Evolutionary conservation across 2,888 invertebrate genomes (phyloP), one percentile per base, ranked within the genome.

Genomic region (Anagyrus pseudococci): DNA sequence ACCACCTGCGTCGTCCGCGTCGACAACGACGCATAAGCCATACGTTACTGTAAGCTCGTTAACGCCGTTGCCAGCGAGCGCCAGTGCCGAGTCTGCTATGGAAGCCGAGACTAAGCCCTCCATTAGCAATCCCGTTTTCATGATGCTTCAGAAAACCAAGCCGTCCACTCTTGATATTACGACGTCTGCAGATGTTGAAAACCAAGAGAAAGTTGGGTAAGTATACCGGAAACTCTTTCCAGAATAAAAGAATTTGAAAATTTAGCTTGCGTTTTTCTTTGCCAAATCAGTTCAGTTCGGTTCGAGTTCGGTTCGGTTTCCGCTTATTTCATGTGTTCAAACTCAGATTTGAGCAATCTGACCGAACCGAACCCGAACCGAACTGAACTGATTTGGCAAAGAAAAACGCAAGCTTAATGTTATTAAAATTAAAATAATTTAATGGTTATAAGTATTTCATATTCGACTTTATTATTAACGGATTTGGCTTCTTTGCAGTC

Each of bases 91-190:
- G 25, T 13, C 46, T n/a, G 4, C 2, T 46, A 37, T 19, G n/a
- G 4, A 26, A 15, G 22, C 17, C 2, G 46, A 44, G 13, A 15
- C 22, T 1, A 41, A 25, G 13, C 26, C 26, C 26, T 20, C 43
- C 25, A 25, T 37, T 19, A 6, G 29, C 15, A 49, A 44, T 17
- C 49, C 58, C 0, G 71, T 72, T 19, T 75, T 75, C 41, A 73
- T 73, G 47, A 70, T 72, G 67, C 61, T 75, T 4, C 74, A 74
- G 33, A 65, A 70, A 13, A 63, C n/a, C 13, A 58, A 66, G 7
- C 1, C 49, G 13, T 44, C 22, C 17, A 64, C 66, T 8, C 4
- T 37, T 6, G 59, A 62, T 33, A 22, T 46, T 19, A 33, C 47
- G 41, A 33, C 50, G 40, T 33, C 57, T 13, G 22, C 50, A 8